Evolutionary conservation across 2,797 vertebrate genomes (phyloP), one percentile per base, ranked within the genome.

Genomic region (Megalops cyprinoides): DNA sequence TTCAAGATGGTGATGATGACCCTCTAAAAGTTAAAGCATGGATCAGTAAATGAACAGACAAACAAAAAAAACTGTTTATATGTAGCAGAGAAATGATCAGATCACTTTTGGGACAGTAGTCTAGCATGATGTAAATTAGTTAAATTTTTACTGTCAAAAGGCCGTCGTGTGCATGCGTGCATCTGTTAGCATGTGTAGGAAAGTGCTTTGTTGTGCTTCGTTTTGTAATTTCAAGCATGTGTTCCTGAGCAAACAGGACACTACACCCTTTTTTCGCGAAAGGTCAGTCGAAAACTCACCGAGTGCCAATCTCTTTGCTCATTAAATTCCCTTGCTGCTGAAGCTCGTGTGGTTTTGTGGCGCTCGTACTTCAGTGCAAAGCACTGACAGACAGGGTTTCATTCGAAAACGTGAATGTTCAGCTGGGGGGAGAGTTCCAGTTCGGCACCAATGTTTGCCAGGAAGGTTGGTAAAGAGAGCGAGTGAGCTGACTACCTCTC

Each of bases 261-360:
- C 73, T 65, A 28, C 49, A 48, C 51, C 20, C 3, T 18, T 28
- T 46, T 73, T 76, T 56, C 51, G 15, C 12, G 0, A 3, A 25
- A 37, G 74, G 28, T 55, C 74, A 37, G 74, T 37, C 1, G 14
- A 37, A 46, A 60, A 20, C 37, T 46, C 39, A 12, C 53, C 15
- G 49, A n/a, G 49, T 25, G 9, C 44, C 20, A 25, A 34, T 46
- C 15, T 9, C 89, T 90, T 89, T 88, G 86, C 87, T 92, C 90
- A 90, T 90, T 93, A 89, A 90, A 88, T 89, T 86, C 90, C 88
- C 85, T n/a, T n/a, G n/a, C 88, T 80, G 85, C 85, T 80, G 84
- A 91, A 88, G 86, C 88, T 86, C 79, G 67, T 20, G 51, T 84
- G 88, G 88, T 89, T 90, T 91, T 53, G 18, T 18, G 46, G 46